Conservation (phyloP, 2,113 vertebrate species). For the Trichomycterus rosablanca region DNA sequence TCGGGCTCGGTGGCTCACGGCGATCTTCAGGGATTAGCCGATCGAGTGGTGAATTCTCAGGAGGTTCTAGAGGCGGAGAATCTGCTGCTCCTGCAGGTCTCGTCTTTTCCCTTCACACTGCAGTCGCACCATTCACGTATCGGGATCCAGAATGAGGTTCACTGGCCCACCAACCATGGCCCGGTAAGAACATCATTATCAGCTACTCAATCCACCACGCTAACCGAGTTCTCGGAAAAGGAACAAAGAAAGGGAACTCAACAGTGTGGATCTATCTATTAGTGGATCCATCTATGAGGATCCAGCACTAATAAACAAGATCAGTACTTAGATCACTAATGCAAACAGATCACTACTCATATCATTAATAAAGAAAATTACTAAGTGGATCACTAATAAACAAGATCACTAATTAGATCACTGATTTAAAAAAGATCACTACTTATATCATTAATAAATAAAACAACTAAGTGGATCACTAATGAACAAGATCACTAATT, state of each 20-base stretch:
- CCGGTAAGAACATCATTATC: slow-evolving; percentile 66
- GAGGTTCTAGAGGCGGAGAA: slow-evolving; percentile 92
- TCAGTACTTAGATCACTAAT: no score
- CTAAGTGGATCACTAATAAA: not conserved
- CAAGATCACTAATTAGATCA: not conserved
- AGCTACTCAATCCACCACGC: no score
- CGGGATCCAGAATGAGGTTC: slow-evolving; percentile 86
- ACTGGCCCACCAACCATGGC: slow-evolving; percentile 76
- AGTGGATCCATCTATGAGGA: no score
- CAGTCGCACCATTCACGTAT: slow-evolving; percentile 93
- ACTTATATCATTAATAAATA: not conserved
- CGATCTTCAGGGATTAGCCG: slow-evolving; percentile 89
- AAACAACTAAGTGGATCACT: no score
- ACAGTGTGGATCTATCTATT: no score
- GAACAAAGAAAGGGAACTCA: no score
- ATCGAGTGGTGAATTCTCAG: slow-evolving; percentile 92
- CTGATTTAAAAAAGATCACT: no score
- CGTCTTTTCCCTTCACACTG: slow-evolving; percentile 90
- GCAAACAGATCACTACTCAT: no score
- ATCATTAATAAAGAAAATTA: no score
- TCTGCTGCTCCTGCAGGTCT: slow-evolving; percentile 95
- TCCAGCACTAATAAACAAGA: no score
- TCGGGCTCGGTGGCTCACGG: slow-evolving; percentile 88
- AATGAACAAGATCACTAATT: no score
- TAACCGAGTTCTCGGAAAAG: no score